Evolutionary conservation across 1,140 invertebrate genomes (phyloP).

Genomic region (Lasioglossum baleicum): DNA sequence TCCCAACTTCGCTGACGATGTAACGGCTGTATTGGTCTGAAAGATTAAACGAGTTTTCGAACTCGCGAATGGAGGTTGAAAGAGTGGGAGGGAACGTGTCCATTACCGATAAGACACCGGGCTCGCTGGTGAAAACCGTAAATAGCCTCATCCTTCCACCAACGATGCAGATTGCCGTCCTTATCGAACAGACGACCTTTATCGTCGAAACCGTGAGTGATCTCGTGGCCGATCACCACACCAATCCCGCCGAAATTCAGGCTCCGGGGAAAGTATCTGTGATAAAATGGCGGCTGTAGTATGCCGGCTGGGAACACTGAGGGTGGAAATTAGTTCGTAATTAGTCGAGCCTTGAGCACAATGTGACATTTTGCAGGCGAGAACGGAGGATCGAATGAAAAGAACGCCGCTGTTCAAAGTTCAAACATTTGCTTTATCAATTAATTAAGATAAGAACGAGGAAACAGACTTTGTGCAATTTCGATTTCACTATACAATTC

Average conservation of each 20-base stretch:
- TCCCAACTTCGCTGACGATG: constrained; percentile 81
- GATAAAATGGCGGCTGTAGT: constrained; percentile 94
- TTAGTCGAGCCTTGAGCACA: constrained; percentile 1
- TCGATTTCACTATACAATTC: too few species aligned
- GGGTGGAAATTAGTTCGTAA: constrained; percentile 26
- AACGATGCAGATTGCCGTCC: constrained; percentile 85
- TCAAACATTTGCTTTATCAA: too few species aligned
- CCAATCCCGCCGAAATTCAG: constrained; percentile 90
- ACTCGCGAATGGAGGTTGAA: neutral
- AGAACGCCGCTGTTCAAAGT: too few species aligned
- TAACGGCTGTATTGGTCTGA: constrained; percentile 87
- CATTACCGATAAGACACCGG: constrained; percentile 89
- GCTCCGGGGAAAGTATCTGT: constrained; percentile 88
- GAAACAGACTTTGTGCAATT: too few species aligned
- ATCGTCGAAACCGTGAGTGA: constrained; percentile 86
- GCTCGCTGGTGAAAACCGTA: constrained; percentile 85
- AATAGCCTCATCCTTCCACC: constrained; percentile 88
- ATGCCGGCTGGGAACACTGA: constrained; percentile 95
- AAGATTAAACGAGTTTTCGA: constrained; percentile 18
- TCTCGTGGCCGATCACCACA: constrained; percentile 86
- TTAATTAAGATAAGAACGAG: too few species aligned
- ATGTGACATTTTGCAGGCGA: too few species aligned
- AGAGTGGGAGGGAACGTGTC: neutral
- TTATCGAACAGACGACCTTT: constrained; percentile 86
- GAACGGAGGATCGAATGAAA: too few species aligned